Evolutionary conservation across 2,113 vertebrate genomes (phyloP).

Genomic region (Podarcis cretensis): DNA sequence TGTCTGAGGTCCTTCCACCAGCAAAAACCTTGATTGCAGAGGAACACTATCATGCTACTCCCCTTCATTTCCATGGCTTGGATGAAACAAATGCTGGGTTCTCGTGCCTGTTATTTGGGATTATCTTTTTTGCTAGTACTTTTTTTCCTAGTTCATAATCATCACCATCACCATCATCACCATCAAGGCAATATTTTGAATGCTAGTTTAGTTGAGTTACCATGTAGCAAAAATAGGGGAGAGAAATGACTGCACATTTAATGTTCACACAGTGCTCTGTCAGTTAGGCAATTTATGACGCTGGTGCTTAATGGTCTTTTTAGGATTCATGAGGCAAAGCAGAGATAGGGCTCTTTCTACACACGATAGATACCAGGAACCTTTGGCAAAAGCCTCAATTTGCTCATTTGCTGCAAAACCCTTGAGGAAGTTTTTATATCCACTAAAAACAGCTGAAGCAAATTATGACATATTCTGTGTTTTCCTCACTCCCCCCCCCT

Average conservation of each 20-base stretch:
- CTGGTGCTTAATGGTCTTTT: neutral
- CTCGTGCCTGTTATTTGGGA: neutral
- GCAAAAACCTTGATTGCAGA: neutral
- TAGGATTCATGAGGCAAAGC: slow-evolving; percentile 30
- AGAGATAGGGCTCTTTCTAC: slow-evolving; percentile 12
- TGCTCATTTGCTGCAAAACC: slow-evolving; percentile 52
- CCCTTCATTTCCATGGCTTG: neutral
- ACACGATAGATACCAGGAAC: slow-evolving; percentile 36
- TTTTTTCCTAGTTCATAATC: neutral
- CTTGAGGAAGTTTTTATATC: neutral
- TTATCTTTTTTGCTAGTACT: neutral
- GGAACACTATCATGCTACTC: neutral
- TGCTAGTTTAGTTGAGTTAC: neutral
- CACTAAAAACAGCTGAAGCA: slow-evolving; percentile 38
- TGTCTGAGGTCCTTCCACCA: slow-evolving; percentile 39
- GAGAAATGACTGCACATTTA: neutral
- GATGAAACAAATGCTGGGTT: neutral
- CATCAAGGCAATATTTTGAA: slow-evolving; percentile 4
- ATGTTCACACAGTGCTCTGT: neutral
- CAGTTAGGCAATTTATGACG: neutral
- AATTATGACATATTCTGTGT: neutral
- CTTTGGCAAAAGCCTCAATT: slow-evolving; percentile 55
- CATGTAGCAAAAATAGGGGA: neutral
- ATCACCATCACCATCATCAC: neutral
- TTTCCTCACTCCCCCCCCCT: neutral